phyloP scores from a whole-genome alignment of 2,113 vertebrate species.

The Carlito syrichta region DNA sequence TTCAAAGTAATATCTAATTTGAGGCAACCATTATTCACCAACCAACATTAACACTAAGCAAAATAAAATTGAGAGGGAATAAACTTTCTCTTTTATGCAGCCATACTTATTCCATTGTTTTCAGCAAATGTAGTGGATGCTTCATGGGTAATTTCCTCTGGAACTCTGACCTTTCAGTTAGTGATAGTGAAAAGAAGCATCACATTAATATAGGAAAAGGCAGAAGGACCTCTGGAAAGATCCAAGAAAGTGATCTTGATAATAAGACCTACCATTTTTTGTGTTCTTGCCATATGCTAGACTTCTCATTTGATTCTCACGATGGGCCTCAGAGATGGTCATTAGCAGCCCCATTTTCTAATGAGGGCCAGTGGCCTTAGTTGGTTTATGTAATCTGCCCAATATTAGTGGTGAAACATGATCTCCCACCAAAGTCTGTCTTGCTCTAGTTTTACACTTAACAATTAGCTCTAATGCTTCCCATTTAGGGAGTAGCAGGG shows the following conservation, averaged over 20 bases:
- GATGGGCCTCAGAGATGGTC: not conserved
- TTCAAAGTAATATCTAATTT: constrained; percentile 40
- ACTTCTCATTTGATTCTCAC: not conserved
- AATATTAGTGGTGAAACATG: not conserved
- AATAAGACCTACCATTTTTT: not conserved
- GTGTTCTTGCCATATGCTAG: not conserved
- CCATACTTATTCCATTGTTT: not conserved
- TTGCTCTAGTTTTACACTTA: not conserved
- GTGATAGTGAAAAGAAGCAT: not conserved
- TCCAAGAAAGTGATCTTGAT: not conserved
- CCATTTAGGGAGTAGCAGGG: constrained; percentile 47
- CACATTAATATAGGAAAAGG: not conserved
- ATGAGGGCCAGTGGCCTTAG: not conserved
- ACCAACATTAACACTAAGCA: constrained; percentile 14
- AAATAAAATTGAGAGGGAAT: not conserved
- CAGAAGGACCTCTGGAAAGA: constrained; percentile 3
- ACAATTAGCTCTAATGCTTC: constrained; percentile 35
- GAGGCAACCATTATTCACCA: constrained; percentile 18
- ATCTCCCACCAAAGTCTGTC: not conserved
- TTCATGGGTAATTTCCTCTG: not conserved
- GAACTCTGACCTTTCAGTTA: constrained; percentile 13
- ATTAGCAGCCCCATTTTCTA: not conserved
- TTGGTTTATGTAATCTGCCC: not conserved
- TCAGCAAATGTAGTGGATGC: not conserved
- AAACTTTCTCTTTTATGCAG: not conserved